Base-by-base conservation (phyloP, 2,888 invertebrate genomes). In the Lepeophtheirus nordmannii region DNA sequence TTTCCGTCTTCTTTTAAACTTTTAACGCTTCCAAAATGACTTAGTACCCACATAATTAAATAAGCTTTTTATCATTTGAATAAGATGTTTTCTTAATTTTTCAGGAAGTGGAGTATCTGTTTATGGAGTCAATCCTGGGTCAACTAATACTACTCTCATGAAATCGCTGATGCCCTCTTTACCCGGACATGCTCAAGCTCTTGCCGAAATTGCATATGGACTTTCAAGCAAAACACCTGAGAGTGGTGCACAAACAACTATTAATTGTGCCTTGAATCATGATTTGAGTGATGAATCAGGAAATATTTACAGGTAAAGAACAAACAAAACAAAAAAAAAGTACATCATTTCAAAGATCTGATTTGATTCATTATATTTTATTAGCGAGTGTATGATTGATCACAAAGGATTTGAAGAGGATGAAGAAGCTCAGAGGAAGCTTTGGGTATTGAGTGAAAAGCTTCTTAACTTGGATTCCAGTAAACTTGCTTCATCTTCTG, bases 251-350 rank as follows among this genome's bases (percentile, higher is more conserved):
- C 81, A 82, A 68, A 82, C 89, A 0, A 81, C 89, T 62, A 80
- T 87, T 10, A 85, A 83, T 76, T 82, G 88, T 11, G 86, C 87
- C 71, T 80, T 91, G 14, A 83, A 86, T 58, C 81, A 83, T 58
- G 78, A 82, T 40, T 76, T 90, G 22, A 85, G 88, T 74, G 82
- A 82, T 5, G 79, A 81, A 72, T 86, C 89, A 1, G 91, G 91
- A n/a, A 77, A 82, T 7, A 92, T 91, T 73, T 82, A 89, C 40
- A 84, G 83, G 72, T 89, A 90, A 73, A 86, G 89, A 72, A 76
- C 79, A 68, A 80, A 67, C 30, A 65, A 68, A 40, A 62, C 67
- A 14, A 2, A n/a, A 11, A 3, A 62, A 5, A 58, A 58, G 2
- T 20, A 7, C 14, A 17, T 38, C 23, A 30, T 5, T 46, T 46